Evolutionary conservation across 1,140 invertebrate species (phyloP).

Genomic region (Panulirus ornatus): DNA sequence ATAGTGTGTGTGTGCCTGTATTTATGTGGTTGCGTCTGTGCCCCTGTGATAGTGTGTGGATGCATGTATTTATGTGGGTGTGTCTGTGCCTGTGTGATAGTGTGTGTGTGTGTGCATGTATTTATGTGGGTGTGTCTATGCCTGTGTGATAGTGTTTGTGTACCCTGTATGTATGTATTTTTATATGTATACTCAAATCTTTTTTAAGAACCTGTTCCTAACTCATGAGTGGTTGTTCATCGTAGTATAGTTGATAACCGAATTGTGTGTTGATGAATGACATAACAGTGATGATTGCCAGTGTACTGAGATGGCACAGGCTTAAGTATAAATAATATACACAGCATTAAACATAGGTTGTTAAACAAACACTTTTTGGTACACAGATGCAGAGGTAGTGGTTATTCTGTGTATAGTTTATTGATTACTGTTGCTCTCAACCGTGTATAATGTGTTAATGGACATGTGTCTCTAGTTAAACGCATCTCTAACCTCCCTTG

Average conservation of each 20-base stretch:
- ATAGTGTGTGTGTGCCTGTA: too few species aligned
- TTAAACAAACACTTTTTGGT: too few species aligned
- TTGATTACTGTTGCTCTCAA: too few species aligned
- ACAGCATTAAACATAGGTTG: not conserved
- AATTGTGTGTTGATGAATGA: not conserved
- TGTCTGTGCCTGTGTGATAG: not conserved
- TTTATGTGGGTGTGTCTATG: slow-evolving; percentile 10
- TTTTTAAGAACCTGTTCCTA: not conserved
- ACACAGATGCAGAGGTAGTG: too few species aligned
- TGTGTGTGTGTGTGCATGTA: slow-evolving; percentile 1
- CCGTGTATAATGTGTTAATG: too few species aligned
- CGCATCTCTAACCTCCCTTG: too few species aligned
- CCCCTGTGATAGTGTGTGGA: slow-evolving; percentile 7
- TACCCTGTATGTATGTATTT: not conserved
- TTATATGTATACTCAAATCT: slow-evolving; percentile 12
- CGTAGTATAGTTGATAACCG: not conserved
- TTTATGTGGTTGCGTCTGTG: too few species aligned
- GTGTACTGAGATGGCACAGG: not conserved
- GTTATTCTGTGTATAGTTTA: too few species aligned
- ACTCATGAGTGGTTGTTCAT: not conserved
- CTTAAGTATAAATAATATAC: not conserved
- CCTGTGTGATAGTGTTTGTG: not conserved
- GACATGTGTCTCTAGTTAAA: too few species aligned
- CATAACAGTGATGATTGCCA: too few species aligned
- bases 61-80: not conserved